phyloP scores from a whole-genome alignment of 2,113 vertebrate species.

The Zeus faber region DNA sequence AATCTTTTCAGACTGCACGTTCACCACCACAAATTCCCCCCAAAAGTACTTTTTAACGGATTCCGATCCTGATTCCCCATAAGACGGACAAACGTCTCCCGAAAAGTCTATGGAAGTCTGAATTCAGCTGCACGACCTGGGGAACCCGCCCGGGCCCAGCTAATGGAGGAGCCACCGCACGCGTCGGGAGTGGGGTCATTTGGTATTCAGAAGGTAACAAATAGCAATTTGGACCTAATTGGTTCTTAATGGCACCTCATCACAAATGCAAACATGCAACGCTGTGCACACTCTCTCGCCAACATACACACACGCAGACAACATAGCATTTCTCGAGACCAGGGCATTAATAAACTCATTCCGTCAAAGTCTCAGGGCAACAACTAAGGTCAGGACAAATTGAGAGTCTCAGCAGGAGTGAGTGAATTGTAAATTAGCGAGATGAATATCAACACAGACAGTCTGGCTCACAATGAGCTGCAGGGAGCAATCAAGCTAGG shows the following conservation, averaged over 20 bases:
- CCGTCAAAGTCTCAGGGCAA: conserved; percentile 42
- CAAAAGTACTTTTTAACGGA: no score
- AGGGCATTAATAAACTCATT: conserved; percentile 42
- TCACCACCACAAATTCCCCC: no score
- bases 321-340: conserved; percentile 16
- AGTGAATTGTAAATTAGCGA: conserved; percentile 57
- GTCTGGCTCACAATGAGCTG: conserved; percentile 31
- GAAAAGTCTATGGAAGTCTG: no score
- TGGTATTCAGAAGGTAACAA: conserved; percentile 47
- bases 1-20: no score
- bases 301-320: conserved; percentile 14
- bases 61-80: no score
- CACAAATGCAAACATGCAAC: neutral
- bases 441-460: conserved; percentile 52
- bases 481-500: conserved; percentile 5
- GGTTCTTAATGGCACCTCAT: conserved; percentile 61
- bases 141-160: no score
- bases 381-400: conserved; percentile 62
- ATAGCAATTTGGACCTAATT: conserved; percentile 63
- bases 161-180: conserved; percentile 27
- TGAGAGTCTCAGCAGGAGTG: conserved; percentile 47
- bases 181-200: conserved; percentile 28
- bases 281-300: conserved; percentile 1
- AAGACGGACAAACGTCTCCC: no score
- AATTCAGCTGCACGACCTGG: no score